Percentiles rank a stretch among this genome's conserved stretches.
phyloP scores from a whole-genome alignment of 92 coral and sea anemone species.

The Epizoanthus stellaris region DNA sequence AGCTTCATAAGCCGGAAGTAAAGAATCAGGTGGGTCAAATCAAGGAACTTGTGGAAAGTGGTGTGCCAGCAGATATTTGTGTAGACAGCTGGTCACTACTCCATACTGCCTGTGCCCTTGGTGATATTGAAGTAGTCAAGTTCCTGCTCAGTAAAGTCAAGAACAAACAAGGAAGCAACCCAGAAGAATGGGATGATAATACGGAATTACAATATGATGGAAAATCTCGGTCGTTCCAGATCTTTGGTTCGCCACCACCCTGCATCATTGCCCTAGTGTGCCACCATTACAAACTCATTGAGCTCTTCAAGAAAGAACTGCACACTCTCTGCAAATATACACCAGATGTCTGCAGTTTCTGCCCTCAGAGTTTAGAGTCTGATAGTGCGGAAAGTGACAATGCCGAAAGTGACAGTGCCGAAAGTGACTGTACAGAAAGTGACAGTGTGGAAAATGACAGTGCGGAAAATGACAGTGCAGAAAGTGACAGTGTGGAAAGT shows the following conservation, averaged over 20 bases:
- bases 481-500: not conserved
- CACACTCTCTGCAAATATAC: not conserved
- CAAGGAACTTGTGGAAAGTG: not conserved
- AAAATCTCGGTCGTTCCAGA: not conserved
- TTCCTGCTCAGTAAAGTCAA: not conserved
- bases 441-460: not conserved
- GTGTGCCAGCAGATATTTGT: not conserved
- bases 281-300: not conserved
- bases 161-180: not conserved
- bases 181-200: slow-evolving; percentile 1
- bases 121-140: not conserved
- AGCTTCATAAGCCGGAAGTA: not conserved
- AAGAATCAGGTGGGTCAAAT: not conserved
- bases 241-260: not conserved
- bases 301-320: not conserved
- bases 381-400: not conserved
- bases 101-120: not conserved
- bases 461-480: too few relatives aligned
- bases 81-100: not conserved
- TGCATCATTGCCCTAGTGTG: slow-evolving; percentile 1
- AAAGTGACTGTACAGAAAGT: not conserved
- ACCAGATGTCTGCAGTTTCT: not conserved
- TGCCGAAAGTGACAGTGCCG: not conserved
- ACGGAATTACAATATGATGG: not conserved
- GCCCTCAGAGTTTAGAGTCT: not conserved